phyloP scores from a whole-genome alignment of 2,797 vertebrate species.

The Tenualosa ilisha region DNA sequence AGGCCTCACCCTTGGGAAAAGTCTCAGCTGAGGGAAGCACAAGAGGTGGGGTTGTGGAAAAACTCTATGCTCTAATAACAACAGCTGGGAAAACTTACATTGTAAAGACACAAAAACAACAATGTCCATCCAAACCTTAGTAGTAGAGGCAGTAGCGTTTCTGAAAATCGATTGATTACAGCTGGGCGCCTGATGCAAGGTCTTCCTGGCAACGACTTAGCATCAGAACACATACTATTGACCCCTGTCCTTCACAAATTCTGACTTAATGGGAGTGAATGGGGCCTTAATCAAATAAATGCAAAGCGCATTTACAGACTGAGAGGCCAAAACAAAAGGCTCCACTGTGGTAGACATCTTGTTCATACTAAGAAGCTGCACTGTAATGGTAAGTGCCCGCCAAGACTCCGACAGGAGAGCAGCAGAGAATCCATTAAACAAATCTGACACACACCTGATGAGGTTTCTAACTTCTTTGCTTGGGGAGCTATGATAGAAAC shows the following conservation, averaged over 20 bases:
- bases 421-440: background rate
- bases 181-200: background rate
- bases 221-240: background rate
- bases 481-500: background rate
- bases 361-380: background rate
- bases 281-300: constrained; percentile 11
- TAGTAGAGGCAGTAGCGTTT: background rate
- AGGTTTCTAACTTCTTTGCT: background rate
- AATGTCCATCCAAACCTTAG: no score
- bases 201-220: background rate
- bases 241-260: background rate
- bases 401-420: background rate
- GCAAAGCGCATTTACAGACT: background rate
- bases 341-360: background rate
- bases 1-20: background rate
- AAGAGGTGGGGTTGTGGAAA: no score
- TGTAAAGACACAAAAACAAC: no score
- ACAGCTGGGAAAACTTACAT: no score
- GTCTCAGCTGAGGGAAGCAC: no score
- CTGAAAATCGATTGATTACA: background rate
- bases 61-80: no score
- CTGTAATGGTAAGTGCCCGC: background rate
- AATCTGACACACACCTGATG: background rate
- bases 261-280: constrained; percentile 11
- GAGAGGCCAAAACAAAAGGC: background rate